phyloP scores from a whole-genome alignment of 2,113 vertebrate species.

The Oreotrochilus melanogaster region DNA sequence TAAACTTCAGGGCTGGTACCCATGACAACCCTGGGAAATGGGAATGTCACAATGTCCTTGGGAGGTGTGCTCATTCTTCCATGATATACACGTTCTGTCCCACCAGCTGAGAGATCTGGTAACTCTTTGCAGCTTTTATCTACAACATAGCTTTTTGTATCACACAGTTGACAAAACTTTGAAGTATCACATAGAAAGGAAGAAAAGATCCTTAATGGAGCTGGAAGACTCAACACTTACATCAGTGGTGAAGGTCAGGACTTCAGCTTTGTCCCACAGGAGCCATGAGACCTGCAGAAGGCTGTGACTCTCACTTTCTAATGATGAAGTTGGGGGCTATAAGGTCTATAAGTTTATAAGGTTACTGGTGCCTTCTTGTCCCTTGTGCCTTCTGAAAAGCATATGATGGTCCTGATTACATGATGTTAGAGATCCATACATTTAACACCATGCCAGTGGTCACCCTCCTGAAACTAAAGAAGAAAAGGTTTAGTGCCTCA shows the following conservation, averaged over 20 bases:
- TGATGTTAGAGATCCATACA: not conserved
- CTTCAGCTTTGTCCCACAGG: accelerated
- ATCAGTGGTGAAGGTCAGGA: not conserved
- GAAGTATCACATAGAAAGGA: not conserved
- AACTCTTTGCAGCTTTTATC: not conserved
- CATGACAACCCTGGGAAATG: not conserved
- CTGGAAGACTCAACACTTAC: accelerated
- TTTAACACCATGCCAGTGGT: not conserved
- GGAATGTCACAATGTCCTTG: not conserved
- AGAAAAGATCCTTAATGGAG: not conserved
- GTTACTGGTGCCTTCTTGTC: not conserved
- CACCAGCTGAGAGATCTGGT: not conserved
- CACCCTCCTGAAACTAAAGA: not conserved
- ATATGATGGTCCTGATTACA: not conserved
- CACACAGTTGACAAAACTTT: not conserved
- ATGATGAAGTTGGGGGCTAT: not conserved
- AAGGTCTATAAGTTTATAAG: no score
- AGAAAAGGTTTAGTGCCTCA: not conserved
- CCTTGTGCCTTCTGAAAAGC: not conserved
- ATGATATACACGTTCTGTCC: not conserved
- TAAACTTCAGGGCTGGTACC: not conserved
- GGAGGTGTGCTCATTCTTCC: not conserved
- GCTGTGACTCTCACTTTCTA: not conserved
- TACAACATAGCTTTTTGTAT: no score
- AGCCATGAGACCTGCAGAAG: not conserved